Evolutionary conservation across 2,888 invertebrate species (phyloP).

Genomic region (Drosophila anceps): DNA sequence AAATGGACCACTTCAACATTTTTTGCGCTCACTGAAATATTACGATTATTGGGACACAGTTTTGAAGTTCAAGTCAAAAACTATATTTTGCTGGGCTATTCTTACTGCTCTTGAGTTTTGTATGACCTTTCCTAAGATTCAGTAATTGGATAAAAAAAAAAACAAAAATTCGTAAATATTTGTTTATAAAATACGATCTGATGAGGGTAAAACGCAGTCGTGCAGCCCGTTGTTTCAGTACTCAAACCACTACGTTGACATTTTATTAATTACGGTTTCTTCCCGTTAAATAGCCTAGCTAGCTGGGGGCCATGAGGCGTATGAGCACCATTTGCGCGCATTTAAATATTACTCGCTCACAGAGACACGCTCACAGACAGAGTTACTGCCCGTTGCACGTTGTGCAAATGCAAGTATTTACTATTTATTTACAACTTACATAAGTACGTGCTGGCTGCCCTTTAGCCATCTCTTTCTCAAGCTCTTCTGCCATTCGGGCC

Average conservation of each 20-base stretch:
- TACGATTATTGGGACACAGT: no score
- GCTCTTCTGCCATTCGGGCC: not conserved
- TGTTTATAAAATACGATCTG: no score
- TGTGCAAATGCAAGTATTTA: constrained; percentile 53
- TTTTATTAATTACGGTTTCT: constrained; percentile 9
- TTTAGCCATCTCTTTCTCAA: not conserved
- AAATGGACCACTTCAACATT: no score
- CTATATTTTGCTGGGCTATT: no score
- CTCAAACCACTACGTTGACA: not conserved
- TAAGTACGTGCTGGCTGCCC: constrained; percentile 50
- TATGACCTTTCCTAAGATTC: no score
- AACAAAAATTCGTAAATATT: no score
- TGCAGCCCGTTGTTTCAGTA: no score
- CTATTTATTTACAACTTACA: constrained; percentile 63
- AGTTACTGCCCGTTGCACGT: constrained; percentile 30
- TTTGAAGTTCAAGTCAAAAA: no score
- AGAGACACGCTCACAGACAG: not conserved
- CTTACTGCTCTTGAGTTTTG: no score
- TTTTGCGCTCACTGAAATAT: no score
- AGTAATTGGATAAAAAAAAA: no score
- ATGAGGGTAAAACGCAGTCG: not conserved
- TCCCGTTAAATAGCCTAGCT: not conserved
- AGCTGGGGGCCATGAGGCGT: not conserved
- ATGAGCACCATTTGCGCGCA: constrained; percentile 23
- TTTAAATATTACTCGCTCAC: constrained; percentile 41